Conservation (phyloP, 2,888 invertebrate species). For the Pelosia muscerda region DNA sequence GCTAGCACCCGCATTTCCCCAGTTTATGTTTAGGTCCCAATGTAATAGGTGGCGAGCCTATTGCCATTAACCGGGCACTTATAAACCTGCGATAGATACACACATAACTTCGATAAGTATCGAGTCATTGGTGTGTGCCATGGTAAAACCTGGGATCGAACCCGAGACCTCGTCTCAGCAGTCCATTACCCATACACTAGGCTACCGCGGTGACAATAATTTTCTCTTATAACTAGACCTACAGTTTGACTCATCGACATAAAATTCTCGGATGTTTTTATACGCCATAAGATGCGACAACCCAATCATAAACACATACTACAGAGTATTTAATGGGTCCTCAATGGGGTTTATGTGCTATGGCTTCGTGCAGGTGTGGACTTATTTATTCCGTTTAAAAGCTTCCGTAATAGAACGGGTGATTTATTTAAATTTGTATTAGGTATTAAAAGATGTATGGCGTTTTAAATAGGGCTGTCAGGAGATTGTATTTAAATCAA, state of each 20-base stretch:
- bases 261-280: conserved; percentile 39
- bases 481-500: not conserved
- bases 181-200: no score
- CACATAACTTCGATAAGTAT: no score
- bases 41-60: no score
- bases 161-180: no score
- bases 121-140: no score
- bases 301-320: conserved; percentile 47
- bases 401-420: conserved; percentile 20
- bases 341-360: conserved; percentile 35
- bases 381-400: conserved; percentile 32
- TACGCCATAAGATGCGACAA: conserved; percentile 39
- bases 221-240: conserved; percentile 5
- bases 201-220: no score
- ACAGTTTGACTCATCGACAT: conserved; percentile 3
- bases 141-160: no score
- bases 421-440: conserved; percentile 15
- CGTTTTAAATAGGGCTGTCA: not conserved
- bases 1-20: no score
- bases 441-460: not conserved
- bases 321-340: conserved; percentile 23
- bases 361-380: conserved; percentile 41
- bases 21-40: no score
- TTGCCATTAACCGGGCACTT: no score
- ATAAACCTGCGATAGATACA: no score